Evolutionary conservation across 2,888 invertebrate species (phyloP), one percentile per base, ranked within the genome.

Genomic region (Serripes groenlandicus): DNA sequence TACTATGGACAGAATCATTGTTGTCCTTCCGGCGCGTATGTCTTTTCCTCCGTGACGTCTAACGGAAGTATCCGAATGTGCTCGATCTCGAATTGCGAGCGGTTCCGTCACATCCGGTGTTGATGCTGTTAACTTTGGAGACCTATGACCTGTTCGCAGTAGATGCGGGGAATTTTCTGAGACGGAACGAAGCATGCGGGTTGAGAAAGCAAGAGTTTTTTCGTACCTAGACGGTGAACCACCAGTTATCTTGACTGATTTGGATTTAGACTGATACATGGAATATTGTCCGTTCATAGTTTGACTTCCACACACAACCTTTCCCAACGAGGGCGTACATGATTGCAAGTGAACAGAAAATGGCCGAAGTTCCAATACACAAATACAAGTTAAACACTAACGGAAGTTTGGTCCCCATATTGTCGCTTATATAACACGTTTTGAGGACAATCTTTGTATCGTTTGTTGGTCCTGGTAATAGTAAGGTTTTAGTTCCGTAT

Each of bases 1-100:
- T 62, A 91, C 89, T 54, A 88, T 82, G 69, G 88, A 88, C 77
- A 91, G 71, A 81, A 89, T 89, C 23, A 89, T 62, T 1, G 91
- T 89, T 15, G 91, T 89, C 26, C 85, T 69, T 23, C 87, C 87
- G 26, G 83, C 84, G 26, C 87, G 81, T 21, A 84, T 81, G 56
- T 86, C 83, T 71, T 77, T 84, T 0, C 85, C 81, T 26, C 85
- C 87, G 68, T 87, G 85, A 5, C 83, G 82, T 34, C 86, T 73
- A 11, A 85, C 73, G 42, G 83, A 86, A 18, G 64, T 52, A 28
- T 83, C 82, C 71, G 86, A 85, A 42, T 66, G 74, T 26, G 77
- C 64, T 4, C 86, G 73, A 56, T 66, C 58, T 26, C 70, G 28
- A 5, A 70, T 52, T 3, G 81, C 73, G 2, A 77, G 60, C 3